These are phyloP conservation scores for Python bivittatus DNA, from an alignment of 2,113 vertebrate species.

Conservation along the genomic window DNA sequence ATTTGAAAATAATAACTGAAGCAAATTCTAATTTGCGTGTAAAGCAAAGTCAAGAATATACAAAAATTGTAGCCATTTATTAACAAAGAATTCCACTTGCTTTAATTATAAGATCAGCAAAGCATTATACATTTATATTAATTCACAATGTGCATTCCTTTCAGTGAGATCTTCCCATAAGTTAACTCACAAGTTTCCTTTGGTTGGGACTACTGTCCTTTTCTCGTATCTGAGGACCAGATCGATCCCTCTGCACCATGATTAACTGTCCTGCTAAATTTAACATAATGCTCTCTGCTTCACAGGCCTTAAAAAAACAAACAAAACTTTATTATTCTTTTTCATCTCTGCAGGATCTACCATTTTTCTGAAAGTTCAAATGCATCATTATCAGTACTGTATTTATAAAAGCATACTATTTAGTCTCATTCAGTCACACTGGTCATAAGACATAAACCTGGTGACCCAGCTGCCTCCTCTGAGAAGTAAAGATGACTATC, in stretches of 20 bases:
- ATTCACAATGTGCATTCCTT: not conserved
- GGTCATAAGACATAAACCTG: not conserved
- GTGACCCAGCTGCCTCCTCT: not conserved
- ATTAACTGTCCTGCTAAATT: conserved; percentile 98
- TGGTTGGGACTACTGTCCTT: conserved; percentile 87
- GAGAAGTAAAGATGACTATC: not conserved
- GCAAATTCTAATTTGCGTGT: not conserved
- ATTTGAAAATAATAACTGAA: not conserved
- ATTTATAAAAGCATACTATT: not conserved
- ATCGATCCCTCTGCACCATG: conserved; percentile 97
- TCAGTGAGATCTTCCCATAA: not conserved
- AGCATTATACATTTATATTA: not conserved
- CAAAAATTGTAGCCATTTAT: not conserved
- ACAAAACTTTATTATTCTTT: conserved; percentile 15
- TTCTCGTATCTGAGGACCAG: conserved; percentile 94
- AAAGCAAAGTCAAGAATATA: not conserved
- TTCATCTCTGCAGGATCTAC: not conserved
- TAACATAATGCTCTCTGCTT: conserved; percentile 97
- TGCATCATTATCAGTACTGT: not conserved
- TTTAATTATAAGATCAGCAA: not conserved
- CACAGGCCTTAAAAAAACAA: conserved; percentile 82
- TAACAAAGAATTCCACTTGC: not conserved
- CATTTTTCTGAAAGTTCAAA: not conserved
- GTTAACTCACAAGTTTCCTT: conserved; percentile 89
- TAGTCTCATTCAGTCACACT: not conserved